These are phyloP conservation scores for Thyatira batis DNA, from an alignment of 2,888 invertebrate species.

Conservation along the genomic window DNA sequence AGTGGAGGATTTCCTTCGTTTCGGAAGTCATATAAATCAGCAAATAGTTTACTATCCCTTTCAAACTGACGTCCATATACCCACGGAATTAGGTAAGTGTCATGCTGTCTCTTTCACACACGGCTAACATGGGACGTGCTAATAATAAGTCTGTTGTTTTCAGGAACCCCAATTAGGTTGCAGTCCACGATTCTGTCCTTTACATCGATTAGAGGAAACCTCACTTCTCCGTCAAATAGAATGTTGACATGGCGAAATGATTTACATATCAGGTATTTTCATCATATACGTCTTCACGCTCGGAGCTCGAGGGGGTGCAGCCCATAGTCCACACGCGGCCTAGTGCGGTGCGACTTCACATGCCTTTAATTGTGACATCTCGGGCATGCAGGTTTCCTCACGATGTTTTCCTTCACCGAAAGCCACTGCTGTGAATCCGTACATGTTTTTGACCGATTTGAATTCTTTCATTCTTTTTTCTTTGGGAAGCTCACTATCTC, in stretches of 20 bases:
- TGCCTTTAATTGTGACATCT: no score
- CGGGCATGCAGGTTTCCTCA: no score
- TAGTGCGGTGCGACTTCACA: no score
- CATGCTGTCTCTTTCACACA: not conserved
- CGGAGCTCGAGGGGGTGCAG: no score
- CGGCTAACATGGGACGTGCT: not conserved
- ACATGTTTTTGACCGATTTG: no score
- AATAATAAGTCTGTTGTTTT: constrained; percentile 1
- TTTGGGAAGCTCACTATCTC: no score
- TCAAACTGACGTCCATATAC: constrained; percentile 68
- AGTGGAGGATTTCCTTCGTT: constrained; percentile 79
- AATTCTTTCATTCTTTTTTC: no score
- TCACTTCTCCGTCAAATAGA: constrained; percentile 83
- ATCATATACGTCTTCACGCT: no score
- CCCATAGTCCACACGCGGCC: no score
- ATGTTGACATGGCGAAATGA: constrained; percentile 84
- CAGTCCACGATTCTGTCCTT: constrained; percentile 79
- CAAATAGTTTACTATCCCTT: constrained; percentile 72
- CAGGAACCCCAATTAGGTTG: constrained; percentile 82
- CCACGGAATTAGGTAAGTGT: constrained; percentile 68
- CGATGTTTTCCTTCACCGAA: no score
- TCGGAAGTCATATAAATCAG: constrained; percentile 84
- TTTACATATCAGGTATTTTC: constrained; percentile 79
- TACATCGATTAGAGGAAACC: constrained; percentile 86
- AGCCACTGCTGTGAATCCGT: no score